Percentiles rank a stretch among this genome's conserved stretches.
Conservation (phyloP, 2,797 vertebrate genomes). For the Buceros bicornis region DNA sequence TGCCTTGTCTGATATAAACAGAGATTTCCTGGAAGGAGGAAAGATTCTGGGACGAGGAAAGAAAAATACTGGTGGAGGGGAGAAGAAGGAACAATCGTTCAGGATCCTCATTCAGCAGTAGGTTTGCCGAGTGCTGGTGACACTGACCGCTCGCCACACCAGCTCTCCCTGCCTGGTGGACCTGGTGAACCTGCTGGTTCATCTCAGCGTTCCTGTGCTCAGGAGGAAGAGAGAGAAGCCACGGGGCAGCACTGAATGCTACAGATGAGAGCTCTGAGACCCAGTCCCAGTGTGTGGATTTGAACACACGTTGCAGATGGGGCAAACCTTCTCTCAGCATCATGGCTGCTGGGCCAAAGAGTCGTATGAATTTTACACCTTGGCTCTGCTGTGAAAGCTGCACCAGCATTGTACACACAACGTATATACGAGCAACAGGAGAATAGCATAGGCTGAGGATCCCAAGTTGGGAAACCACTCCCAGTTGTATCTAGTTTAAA, state of each 20-base stretch:
- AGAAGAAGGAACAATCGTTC: not conserved
- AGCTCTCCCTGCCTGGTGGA: not conserved
- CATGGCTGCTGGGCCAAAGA: not conserved
- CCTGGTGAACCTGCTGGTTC: not conserved
- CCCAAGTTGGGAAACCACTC: not conserved
- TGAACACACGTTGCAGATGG: not conserved
- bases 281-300: accelerated
- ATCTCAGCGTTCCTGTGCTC: accelerated
- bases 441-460: accelerated
- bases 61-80: not conserved
- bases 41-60: not conserved
- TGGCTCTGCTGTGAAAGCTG: not conserved
- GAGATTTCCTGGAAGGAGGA: constrained; percentile 29
- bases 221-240: not conserved
- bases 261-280: not conserved
- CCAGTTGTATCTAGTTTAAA: not conserved
- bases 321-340: not conserved
- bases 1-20: constrained; percentile 19
- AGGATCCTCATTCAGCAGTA: not conserved
- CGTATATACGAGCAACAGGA: accelerated
- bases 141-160: accelerated
- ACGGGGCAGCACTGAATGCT: accelerated
- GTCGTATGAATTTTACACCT: accelerated
- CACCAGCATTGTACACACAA: accelerated
- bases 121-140: not conserved